Percentiles rank a stretch among this genome's conserved stretches.
These are phyloP conservation scores for Onthophagus sagittarius DNA, from an alignment of 2,888 invertebrate genomes.

Conservation along the genomic window DNA sequence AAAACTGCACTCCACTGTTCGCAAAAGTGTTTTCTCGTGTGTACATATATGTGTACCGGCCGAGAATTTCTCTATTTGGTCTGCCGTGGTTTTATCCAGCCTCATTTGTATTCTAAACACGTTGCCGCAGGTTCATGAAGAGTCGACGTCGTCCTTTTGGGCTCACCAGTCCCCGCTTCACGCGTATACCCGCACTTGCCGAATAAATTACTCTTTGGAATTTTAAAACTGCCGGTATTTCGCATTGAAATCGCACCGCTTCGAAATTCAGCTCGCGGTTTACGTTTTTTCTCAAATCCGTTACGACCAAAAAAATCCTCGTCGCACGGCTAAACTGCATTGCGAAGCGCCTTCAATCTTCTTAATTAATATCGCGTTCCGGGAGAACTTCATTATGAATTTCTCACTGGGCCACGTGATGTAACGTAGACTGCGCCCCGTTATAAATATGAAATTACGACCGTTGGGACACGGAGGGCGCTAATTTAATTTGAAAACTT, in stretches of 20 bases:
- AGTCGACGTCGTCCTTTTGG: not conserved
- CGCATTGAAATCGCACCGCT: not conserved
- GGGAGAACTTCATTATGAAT: constrained; percentile 10
- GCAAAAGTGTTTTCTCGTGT: not conserved
- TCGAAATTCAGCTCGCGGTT: not conserved
- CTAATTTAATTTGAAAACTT: not conserved
- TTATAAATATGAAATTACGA: not conserved
- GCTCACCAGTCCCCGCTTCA: not conserved
- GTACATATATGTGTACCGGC: not conserved
- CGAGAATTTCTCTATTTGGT: constrained; percentile 9
- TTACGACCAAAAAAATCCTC: not conserved
- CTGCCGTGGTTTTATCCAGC: constrained; percentile 2
- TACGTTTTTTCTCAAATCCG: not conserved
- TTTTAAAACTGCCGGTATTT: constrained; percentile 5
- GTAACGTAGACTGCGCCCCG: not conserved
- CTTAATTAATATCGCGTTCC: constrained; percentile 9
- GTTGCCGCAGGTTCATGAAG: constrained; percentile 2
- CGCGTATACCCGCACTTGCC: not conserved
- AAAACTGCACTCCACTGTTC: not conserved
- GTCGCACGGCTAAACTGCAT: not conserved
- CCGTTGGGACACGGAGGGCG: not conserved
- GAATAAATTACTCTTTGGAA: constrained; percentile 9
- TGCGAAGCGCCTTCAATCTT: constrained; percentile 9
- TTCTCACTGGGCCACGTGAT: not conserved
- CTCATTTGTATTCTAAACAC: constrained; percentile 11